phyloP scores from a whole-genome alignment of 1,140 invertebrate species.

The Polyergus mexicanus region DNA sequence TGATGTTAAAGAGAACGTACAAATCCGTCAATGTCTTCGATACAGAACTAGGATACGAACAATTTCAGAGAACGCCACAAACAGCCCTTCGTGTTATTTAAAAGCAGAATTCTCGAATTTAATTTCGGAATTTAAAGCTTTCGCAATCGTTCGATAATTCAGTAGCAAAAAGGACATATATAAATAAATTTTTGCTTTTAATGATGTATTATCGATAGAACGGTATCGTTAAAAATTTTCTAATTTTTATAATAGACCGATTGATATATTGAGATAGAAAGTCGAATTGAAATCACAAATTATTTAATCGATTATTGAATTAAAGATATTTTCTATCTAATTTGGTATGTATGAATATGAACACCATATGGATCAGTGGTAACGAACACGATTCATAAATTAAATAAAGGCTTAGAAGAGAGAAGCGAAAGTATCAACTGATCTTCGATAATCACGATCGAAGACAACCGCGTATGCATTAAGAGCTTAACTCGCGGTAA shows the following conservation, averaged over 20 bases:
- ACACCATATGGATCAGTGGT: background rate
- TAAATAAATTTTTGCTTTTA: background rate
- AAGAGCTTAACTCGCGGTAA: conserved; percentile 55
- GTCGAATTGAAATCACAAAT: background rate
- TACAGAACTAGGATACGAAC: conserved; percentile 5
- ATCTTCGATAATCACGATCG: conserved; percentile 55
- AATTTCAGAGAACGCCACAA: conserved; percentile 18
- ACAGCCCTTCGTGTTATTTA: conserved; percentile 5
- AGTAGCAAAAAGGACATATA: background rate
- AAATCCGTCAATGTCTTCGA: conserved; percentile 62
- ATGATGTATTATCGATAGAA: background rate
- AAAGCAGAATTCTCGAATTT: conserved; percentile 46
- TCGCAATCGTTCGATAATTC: background rate
- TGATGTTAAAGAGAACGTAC: conserved; percentile 50
- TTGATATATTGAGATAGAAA: background rate
- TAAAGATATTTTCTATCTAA: background rate
- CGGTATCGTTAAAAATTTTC: background rate
- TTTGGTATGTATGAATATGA: background rate
- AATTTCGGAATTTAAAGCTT: conserved; percentile 26
- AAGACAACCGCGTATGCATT: conserved; percentile 51
- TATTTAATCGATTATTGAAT: conserved; percentile 6
- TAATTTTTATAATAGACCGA: background rate
- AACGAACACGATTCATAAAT: conserved; percentile 6
- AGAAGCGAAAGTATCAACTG: conserved; percentile 26
- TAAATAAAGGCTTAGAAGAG: conserved; percentile 32